These are phyloP conservation scores for Rattus norvegicus DNA, from an alignment of 2,113 vertebrate genomes.

Conservation along the genomic window DNA sequence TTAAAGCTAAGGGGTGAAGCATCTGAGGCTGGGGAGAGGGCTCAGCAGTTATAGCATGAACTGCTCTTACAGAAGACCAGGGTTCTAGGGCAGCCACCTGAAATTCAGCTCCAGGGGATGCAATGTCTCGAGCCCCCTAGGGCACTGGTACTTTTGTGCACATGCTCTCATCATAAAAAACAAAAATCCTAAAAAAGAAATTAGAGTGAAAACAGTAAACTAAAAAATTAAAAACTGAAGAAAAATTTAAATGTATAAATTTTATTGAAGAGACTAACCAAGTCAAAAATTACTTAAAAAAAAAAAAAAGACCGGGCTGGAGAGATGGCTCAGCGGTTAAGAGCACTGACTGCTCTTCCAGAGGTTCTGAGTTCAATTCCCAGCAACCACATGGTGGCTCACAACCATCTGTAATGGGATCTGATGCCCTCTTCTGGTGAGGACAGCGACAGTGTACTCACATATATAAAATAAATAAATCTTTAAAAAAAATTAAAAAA, in stretches of 20 bases:
- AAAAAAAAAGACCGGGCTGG: too few species aligned
- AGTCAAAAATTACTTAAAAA: background rate
- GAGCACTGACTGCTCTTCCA: too few species aligned
- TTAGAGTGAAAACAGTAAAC: background rate
- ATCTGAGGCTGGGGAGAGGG: background rate
- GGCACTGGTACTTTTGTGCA: background rate
- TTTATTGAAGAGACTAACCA: constrained; percentile 11
- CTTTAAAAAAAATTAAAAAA: too few species aligned
- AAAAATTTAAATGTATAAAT: background rate
- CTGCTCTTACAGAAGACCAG: background rate
- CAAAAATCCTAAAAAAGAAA: background rate
- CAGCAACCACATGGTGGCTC: too few species aligned
- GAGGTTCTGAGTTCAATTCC: too few species aligned
- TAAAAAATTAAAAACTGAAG: too few species aligned
- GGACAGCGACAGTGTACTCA: too few species aligned
- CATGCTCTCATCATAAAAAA: background rate
- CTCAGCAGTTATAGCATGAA: background rate
- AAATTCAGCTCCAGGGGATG: background rate
- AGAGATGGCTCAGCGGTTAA: too few species aligned
- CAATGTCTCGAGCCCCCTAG: background rate
- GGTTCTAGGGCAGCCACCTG: background rate
- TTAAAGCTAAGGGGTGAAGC: background rate
- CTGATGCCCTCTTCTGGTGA: too few species aligned
- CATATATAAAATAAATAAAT: too few species aligned
- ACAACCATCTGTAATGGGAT: too few species aligned